phyloP scores from a whole-genome alignment of 92 coral and sea anemone genomes.

The Porites divaricata region DNA sequence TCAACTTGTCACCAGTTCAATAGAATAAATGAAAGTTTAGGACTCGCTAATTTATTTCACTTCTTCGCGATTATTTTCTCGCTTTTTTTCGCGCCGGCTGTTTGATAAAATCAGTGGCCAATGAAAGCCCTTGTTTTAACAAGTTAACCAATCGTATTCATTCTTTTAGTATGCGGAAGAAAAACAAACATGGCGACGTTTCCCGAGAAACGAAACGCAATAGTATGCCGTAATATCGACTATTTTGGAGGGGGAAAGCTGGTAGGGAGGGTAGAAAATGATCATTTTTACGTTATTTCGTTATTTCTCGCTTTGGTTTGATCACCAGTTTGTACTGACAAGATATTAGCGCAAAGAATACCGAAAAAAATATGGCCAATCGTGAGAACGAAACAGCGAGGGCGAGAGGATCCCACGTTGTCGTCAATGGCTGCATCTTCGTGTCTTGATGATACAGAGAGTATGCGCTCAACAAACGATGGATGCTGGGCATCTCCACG shows the following conservation, averaged over 20 bases:
- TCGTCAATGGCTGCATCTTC: neutral
- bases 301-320: neutral
- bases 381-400: neutral
- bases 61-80: neutral
- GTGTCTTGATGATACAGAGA: neutral
- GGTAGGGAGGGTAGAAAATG: neutral
- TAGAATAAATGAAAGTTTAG: neutral
- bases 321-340: neutral
- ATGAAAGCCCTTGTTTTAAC: slow-evolving; percentile 7
- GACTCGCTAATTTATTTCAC: neutral
- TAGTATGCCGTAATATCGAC: neutral
- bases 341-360: neutral
- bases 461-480: slow-evolving; percentile 61
- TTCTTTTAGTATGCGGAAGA: neutral
- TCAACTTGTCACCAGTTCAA: neutral
- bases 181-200: slow-evolving; percentile 56
- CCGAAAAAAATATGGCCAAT: slow-evolving; percentile 13
- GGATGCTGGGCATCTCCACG: slow-evolving; percentile 81
- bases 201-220: slow-evolving; percentile 44
- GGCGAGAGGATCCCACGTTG: slow-evolving; percentile 17
- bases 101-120: slow-evolving; percentile 34
- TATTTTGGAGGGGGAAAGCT: neutral
- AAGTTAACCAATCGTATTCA: slow-evolving; percentile 10
- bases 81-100: slow-evolving; percentile 52
- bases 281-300: neutral